Evolutionary conservation across 2,113 vertebrate genomes (phyloP).

Genomic region (Dicrurus megarhynchus): DNA sequence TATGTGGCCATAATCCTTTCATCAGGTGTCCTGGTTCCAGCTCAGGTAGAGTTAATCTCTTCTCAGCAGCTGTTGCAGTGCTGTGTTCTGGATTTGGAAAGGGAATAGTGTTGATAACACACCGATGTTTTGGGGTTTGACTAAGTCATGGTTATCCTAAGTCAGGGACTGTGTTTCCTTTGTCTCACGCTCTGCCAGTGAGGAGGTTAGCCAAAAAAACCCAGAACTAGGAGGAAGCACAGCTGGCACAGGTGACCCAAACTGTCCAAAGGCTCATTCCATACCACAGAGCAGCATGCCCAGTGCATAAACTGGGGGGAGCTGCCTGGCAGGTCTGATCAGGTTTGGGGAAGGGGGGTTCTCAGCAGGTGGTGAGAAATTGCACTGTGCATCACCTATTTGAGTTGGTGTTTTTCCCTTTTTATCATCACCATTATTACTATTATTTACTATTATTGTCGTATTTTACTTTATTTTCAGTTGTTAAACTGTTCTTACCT

Average conservation of each 20-base stretch:
- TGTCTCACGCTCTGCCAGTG: background rate
- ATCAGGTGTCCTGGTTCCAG: background rate
- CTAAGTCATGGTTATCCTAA: rapidly evolving
- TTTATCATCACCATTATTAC: background rate
- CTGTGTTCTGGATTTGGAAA: background rate
- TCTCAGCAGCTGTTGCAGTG: background rate
- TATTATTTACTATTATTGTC: background rate
- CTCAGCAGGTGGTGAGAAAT: background rate
- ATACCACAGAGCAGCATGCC: background rate
- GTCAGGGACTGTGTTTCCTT: background rate
- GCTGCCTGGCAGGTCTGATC: background rate
- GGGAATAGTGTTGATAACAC: background rate
- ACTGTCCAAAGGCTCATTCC: background rate
- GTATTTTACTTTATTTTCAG: background rate
- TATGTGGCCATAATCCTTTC: background rate
- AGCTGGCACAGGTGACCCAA: background rate
- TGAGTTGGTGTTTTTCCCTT: background rate
- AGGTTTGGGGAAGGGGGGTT: rapidly evolving
- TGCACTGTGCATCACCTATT: background rate
- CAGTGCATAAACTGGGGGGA: background rate
- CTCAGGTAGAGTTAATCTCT: background rate
- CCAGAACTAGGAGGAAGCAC: background rate
- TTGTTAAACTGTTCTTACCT: background rate
- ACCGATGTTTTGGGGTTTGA: background rate
- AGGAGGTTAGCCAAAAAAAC: background rate